These are phyloP conservation scores for Drosophila aff. DNA, from an alignment of 1,140 invertebrate species.

Conservation along the genomic window DNA sequence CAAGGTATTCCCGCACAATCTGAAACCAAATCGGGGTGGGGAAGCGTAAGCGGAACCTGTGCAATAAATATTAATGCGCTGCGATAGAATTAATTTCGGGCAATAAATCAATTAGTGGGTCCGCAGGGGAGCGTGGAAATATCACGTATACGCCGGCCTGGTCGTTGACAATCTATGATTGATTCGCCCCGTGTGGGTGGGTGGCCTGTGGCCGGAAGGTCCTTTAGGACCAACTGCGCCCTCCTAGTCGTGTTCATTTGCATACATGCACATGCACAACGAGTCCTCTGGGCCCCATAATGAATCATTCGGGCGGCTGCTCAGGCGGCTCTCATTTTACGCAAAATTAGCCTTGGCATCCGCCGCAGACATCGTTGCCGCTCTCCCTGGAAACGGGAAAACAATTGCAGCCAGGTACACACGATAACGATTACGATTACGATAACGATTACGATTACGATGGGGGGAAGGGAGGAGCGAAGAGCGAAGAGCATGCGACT, in stretches of 20 bases:
- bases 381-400: constrained; percentile 52
- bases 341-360: constrained; percentile 78
- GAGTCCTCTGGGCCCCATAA: constrained; percentile 52
- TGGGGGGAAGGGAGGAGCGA: neutral
- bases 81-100: constrained; percentile 58
- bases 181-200: constrained; percentile 54
- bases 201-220: constrained; percentile 5
- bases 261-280: constrained; percentile 61
- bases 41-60: neutral
- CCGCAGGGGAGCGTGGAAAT: constrained; percentile 33
- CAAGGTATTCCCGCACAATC: constrained; percentile 24
- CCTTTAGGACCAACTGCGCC: constrained; percentile 14
- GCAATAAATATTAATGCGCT: constrained; percentile 51
- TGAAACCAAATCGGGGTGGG: neutral
- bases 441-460: constrained; percentile 42
- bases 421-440: constrained; percentile 52
- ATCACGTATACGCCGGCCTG: constrained; percentile 57
- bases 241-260: constrained; percentile 57
- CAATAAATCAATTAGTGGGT: constrained; percentile 70
- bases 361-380: constrained; percentile 58
- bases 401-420: constrained; percentile 61
- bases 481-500: neutral
- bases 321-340: constrained; percentile 66
- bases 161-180: constrained; percentile 77
- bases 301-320: constrained; percentile 69